Percentiles rank a stretch among this genome's conserved stretches.
phyloP scores from a whole-genome alignment of 1,140 invertebrate genomes.

The Solenopsis invicta region DNA sequence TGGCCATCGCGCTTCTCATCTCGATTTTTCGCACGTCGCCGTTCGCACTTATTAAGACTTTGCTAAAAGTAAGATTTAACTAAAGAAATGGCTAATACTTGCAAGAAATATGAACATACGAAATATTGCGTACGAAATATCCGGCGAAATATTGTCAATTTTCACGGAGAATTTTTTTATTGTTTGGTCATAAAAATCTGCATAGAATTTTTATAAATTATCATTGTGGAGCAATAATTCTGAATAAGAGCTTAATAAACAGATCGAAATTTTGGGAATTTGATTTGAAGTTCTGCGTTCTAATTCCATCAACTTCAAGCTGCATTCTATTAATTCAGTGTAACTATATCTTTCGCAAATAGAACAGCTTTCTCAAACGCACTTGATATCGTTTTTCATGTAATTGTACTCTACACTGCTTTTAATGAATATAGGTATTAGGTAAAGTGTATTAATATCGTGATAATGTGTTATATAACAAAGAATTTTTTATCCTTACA shows the following conservation, averaged over 20 bases:
- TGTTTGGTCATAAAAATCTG: not conserved
- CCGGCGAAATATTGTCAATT: not conserved
- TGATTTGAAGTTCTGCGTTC: not conserved
- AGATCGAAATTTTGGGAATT: constrained; percentile 18
- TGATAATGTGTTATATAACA: too few species aligned
- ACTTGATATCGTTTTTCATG: not conserved
- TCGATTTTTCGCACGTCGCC: constrained; percentile 25
- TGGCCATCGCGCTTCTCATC: constrained; percentile 29
- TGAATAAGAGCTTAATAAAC: not conserved
- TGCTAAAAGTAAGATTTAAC: constrained; percentile 7
- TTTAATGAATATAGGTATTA: not conserved
- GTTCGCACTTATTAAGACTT: constrained; percentile 35
- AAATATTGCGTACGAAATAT: not conserved
- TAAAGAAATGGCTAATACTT: not conserved
- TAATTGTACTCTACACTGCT: not conserved
- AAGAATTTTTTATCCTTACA: not conserved
- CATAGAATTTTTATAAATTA: not conserved
- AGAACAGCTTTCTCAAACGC: not conserved
- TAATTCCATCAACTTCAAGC: not conserved
- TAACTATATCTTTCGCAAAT: not conserved
- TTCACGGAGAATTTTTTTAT: constrained; percentile 3
- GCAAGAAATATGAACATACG: not conserved
- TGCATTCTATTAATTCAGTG: constrained; percentile 10
- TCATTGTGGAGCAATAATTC: not conserved
- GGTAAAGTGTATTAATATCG: not conserved